Percentiles rank a stretch among this genome's conserved stretches.
These are phyloP conservation scores for Leptarthrus brevirostris DNA, from an alignment of 2,888 invertebrate species.

Conservation along the genomic window DNA sequence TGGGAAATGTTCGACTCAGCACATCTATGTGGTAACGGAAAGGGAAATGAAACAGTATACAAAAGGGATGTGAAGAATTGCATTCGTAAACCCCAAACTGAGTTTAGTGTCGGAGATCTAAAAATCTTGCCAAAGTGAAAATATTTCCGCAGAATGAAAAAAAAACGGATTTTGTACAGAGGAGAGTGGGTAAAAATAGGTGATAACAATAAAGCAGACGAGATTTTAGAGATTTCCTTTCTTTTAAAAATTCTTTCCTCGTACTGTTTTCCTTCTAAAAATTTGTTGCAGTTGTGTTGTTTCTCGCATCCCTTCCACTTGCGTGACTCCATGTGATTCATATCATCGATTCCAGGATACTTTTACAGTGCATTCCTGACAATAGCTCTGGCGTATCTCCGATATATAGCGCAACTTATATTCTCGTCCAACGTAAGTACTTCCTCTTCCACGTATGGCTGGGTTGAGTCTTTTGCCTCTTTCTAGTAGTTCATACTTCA, in stretches of 20 bases:
- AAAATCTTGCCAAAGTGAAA: conserved; percentile 40
- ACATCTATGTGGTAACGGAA: no score
- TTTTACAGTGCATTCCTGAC: conserved; percentile 27
- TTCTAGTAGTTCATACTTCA: not conserved
- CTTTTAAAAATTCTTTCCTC: not conserved
- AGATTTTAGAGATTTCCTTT: conserved; percentile 28
- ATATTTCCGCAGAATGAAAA: conserved; percentile 25
- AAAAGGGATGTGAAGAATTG: conserved; percentile 23
- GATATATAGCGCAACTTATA: no score
- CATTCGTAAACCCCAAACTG: conserved; percentile 22
- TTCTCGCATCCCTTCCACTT: conserved; percentile 36
- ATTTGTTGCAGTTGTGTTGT: conserved; percentile 22
- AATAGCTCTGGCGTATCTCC: not conserved
- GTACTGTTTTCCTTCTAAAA: not conserved
- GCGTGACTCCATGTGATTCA: conserved; percentile 39
- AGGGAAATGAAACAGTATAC: not conserved
- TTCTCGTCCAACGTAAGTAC: conserved; percentile 5
- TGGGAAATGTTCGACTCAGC: no score
- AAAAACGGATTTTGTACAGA: not conserved
- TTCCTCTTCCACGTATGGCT: conserved; percentile 15
- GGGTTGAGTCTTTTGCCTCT: not conserved
- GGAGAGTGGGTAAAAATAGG: no score
- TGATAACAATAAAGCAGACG: conserved; percentile 23
- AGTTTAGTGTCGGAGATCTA: conserved; percentile 10
- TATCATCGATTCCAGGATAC: conserved; percentile 39